Conservation (phyloP, 1,140 invertebrate genomes). For the Maconellicoccus hirsutus region DNA sequence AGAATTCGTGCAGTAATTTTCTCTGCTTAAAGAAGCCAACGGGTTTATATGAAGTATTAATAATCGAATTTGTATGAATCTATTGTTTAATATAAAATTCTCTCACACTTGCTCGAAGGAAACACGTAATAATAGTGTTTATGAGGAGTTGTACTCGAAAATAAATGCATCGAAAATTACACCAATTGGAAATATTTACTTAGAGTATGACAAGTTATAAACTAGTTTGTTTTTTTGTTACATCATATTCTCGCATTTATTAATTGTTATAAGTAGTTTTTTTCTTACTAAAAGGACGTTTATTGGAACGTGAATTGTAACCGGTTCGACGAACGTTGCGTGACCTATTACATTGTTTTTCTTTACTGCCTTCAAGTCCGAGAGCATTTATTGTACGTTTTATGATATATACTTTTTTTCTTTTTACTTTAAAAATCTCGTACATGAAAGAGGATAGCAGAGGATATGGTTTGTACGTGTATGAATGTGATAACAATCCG, state of each 20-base stretch:
- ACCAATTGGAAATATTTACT: not conserved
- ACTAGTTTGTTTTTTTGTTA: not conserved
- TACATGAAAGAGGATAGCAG: not conserved
- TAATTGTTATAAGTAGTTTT: not conserved
- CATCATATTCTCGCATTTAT: not conserved
- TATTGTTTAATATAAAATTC: too few species aligned
- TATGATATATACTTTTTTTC: not conserved
- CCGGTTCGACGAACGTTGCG: not conserved
- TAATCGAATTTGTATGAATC: too few species aligned
- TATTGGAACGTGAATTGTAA: constrained; percentile 9
- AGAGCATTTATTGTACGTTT: too few species aligned
- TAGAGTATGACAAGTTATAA: not conserved
- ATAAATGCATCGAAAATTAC: not conserved
- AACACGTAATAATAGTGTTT: not conserved
- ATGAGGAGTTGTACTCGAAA: not conserved
- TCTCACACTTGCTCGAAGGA: too few species aligned
- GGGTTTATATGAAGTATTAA: too few species aligned
- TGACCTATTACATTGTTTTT: constrained; percentile 9
- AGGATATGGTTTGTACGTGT: not conserved
- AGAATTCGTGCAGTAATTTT: too few species aligned
- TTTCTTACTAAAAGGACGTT: not conserved
- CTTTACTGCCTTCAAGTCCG: not conserved
- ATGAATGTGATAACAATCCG: not conserved
- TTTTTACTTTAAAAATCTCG: too few species aligned
- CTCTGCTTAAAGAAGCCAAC: too few species aligned